Evolutionary conservation across 2,888 invertebrate genomes (phyloP), one percentile per base, ranked within the genome.

Genomic region (Tetragonula carbonaria): DNA sequence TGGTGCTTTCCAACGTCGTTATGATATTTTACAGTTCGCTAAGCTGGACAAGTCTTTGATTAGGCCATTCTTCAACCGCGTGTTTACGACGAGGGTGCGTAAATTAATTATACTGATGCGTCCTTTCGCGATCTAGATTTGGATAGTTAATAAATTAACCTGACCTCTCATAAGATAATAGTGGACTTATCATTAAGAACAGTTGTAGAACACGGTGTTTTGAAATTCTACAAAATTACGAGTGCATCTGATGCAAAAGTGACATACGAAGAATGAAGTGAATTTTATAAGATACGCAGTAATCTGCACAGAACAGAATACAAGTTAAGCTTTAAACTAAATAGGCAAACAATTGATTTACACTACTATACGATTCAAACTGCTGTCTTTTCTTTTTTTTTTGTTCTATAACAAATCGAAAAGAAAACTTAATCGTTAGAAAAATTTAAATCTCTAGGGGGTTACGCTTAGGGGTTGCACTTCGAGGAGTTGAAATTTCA

Each of bases 31-130:
- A 38, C 50, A n/a, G 51, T 71, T 28, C 16, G 28, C 38, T 50
- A 45, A 45, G 45, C 45, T 23, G 28, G 16, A 13, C 59, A 14
- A 45, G 70, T 70, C 45, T 71, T 59, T 67, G 50, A 18, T 63
- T 45, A 45, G 50, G 68, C 33, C 70, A 33, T 76, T 71, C n/a
- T 21, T 71, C 28, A 14, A 55, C 38, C 13, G 4, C 23, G 23
- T 38, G 57, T 65, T 70, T 65, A 57, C n/a, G 51, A 74, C 51
- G n/a, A 65, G 33, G 51, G 28, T 68, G 62, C 72, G 84, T 83
- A 50, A 79, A 51, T 71, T 55, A 74, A 84, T 84, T 84, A 83
- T 59, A 14, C 28, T 45, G 67, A 63, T 72, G 74, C 63, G 67
- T 28, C 59, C n/a, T 74, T 78, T 71, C 63, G 21, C 53, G 68